A percentile compares a stretch with the other conserved stretches of the same genome.
phyloP scores from a whole-genome alignment of 2,797 vertebrate species.

The Cossypha heuglini region DNA sequence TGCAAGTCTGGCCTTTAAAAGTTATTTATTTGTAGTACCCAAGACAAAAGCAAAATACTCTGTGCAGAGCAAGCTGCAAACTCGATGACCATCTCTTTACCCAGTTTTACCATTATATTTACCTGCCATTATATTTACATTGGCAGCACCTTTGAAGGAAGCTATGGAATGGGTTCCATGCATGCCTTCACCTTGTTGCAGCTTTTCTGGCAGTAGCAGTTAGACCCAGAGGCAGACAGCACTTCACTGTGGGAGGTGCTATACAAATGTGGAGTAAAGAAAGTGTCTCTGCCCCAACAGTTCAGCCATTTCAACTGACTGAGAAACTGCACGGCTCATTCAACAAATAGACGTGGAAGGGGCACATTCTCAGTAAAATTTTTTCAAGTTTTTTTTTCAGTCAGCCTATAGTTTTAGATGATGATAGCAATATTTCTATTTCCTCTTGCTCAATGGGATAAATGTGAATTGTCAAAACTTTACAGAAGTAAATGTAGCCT shows the following conservation, averaged over 20 bases:
- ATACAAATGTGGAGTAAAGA: not conserved
- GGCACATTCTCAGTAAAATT: not conserved
- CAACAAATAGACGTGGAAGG: rapidly evolving
- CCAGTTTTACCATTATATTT: not conserved
- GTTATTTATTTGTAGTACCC: not conserved
- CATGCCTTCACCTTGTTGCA: not conserved
- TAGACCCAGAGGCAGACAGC: not conserved
- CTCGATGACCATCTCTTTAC: not conserved
- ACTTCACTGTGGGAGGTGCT: not conserved
- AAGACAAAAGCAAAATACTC: slow-evolving; percentile 6
- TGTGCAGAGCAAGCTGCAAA: not conserved
- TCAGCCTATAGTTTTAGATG: not conserved
- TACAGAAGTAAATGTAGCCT: not conserved
- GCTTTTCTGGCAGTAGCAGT: not conserved
- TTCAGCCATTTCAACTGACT: not conserved
- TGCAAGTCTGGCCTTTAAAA: not conserved
- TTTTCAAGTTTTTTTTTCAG: not conserved
- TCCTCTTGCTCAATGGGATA: not conserved
- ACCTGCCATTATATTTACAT: not conserved
- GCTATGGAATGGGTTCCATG: not conserved
- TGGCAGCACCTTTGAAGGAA: not conserved
- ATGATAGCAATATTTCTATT: not conserved
- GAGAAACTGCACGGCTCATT: not conserved
- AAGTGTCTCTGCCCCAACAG: not conserved
- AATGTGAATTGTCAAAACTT: not conserved